These are phyloP conservation scores for Augochlora pura DNA, from an alignment of 1,140 invertebrate species.

Conservation along the genomic window DNA sequence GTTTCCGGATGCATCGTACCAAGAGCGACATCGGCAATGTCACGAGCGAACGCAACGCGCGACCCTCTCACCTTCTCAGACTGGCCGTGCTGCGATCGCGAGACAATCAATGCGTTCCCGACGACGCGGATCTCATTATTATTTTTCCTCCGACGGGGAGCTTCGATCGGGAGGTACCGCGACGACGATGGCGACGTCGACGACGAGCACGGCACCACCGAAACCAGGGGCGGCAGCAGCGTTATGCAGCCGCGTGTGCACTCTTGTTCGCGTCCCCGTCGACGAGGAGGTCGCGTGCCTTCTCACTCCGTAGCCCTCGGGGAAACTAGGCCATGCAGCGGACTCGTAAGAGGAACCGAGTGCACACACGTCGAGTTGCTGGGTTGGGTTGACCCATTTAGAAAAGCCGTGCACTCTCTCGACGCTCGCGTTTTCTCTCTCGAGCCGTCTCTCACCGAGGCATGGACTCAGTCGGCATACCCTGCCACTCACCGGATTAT, in stretches of 20 bases:
- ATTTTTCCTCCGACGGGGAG: not conserved
- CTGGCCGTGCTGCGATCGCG: not conserved
- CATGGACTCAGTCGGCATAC: not conserved
- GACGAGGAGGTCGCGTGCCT: slow-evolving; percentile 25
- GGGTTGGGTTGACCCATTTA: slow-evolving; percentile 64
- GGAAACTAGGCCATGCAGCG: slow-evolving; percentile 59
- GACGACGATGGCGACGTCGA: slow-evolving; percentile 26
- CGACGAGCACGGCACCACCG: not conserved
- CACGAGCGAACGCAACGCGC: slow-evolving; percentile 1
- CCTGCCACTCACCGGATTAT: slow-evolving; percentile 42
- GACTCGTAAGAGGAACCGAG: slow-evolving; percentile 43
- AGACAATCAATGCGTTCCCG: slow-evolving; percentile 43
- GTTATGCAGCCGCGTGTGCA: not conserved
- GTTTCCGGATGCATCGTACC: slow-evolving; percentile 15
- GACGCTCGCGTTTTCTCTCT: slow-evolving; percentile 26
- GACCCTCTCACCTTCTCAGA: slow-evolving; percentile 40
- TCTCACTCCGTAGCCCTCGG: slow-evolving; percentile 37
- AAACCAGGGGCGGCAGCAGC: not conserved
- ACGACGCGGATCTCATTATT: slow-evolving; percentile 36
- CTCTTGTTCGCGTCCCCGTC: not conserved
- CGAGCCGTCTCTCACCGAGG: no score
- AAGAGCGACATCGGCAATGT: no score
- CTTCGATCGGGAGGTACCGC: slow-evolving; percentile 3
- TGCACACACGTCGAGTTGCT: slow-evolving; percentile 41
- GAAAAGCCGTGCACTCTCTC: slow-evolving; percentile 24